Percentiles rank a stretch among this genome's conserved stretches.
Evolutionary conservation across 2,888 invertebrate genomes (phyloP).

Genomic region (Chalcosyrphus nemorum): DNA sequence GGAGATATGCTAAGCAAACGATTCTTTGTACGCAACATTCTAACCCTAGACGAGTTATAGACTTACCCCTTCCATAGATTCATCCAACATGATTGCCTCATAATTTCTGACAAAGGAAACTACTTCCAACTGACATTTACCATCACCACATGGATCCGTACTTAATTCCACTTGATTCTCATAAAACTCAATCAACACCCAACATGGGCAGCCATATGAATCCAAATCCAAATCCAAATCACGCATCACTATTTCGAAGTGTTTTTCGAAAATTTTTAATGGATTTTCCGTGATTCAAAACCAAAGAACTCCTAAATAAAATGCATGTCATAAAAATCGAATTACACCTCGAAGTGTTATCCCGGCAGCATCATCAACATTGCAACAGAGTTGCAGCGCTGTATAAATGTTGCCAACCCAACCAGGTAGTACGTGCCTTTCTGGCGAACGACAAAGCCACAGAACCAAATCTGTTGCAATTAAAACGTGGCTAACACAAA

Average conservation of each 20-base stretch:
- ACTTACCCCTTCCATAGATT: no score
- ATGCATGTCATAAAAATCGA: conserved; percentile 69
- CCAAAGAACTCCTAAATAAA: conserved; percentile 39
- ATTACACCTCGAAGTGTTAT: conserved; percentile 57
- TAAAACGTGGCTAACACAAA: conserved; percentile 65
- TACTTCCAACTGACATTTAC: background rate
- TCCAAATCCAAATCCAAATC: conserved; percentile 32
- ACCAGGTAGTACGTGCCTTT: conserved; percentile 63
- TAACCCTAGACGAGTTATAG: no score
- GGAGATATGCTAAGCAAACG: no score
- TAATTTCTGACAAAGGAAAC: conserved; percentile 1
- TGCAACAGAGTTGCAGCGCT: conserved; percentile 3
- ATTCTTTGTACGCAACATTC: no score
- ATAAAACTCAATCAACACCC: conserved; percentile 66
- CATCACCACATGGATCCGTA: conserved; percentile 27
- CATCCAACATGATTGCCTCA: background rate
- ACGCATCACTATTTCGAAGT: conserved; percentile 32
- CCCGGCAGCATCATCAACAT: conserved; percentile 19
- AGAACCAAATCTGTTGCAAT: conserved; percentile 63
- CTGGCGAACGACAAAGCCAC: conserved; percentile 47
- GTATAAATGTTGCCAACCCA: background rate
- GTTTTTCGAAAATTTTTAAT: conserved; percentile 34
- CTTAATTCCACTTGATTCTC: conserved; percentile 44
- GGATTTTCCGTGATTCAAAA: conserved; percentile 34
- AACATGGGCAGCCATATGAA: conserved; percentile 10